Conservation (phyloP, 2,113 vertebrate genomes). For the Oreocharis arfaki region DNA sequence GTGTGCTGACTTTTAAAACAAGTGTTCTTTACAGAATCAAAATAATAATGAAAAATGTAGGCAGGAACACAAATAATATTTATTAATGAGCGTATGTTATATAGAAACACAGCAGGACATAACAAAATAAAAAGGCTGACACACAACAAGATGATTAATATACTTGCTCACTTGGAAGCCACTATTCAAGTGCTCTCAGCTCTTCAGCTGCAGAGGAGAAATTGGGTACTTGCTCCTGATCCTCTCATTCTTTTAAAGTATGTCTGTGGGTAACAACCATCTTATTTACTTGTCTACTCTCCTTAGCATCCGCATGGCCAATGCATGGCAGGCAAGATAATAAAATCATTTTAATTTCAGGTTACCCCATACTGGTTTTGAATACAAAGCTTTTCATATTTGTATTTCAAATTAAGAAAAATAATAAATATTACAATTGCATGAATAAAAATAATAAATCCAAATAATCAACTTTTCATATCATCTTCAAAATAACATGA, state of each 20-base stretch:
- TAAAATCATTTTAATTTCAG: neutral
- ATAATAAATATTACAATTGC: neutral
- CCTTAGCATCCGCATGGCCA: neutral
- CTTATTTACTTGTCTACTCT: neutral
- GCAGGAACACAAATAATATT: neutral
- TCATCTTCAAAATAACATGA: neutral
- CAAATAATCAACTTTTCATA: neutral
- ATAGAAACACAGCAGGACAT: neutral
- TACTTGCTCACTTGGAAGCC: neutral
- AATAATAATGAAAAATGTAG: neutral
- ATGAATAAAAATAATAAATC: neutral
- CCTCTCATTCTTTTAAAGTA: neutral
- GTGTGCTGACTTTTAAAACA: neutral
- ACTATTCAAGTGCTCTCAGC: neutral
- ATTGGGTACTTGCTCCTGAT: neutral
- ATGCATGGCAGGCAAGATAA: neutral
- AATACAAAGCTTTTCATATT: neutral
- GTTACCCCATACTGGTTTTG: neutral
- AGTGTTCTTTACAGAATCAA: neutral
- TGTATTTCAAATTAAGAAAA: neutral
- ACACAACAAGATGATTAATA: neutral
- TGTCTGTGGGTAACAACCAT: neutral
- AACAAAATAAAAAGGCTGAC: neutral
- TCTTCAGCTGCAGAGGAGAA: neutral
- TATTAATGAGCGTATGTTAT: neutral